A percentile compares a stretch with the other conserved stretches of the same genome.
Evolutionary conservation across 2,113 vertebrate species (phyloP).

Genomic region (Genyomyrus donnyi): DNA sequence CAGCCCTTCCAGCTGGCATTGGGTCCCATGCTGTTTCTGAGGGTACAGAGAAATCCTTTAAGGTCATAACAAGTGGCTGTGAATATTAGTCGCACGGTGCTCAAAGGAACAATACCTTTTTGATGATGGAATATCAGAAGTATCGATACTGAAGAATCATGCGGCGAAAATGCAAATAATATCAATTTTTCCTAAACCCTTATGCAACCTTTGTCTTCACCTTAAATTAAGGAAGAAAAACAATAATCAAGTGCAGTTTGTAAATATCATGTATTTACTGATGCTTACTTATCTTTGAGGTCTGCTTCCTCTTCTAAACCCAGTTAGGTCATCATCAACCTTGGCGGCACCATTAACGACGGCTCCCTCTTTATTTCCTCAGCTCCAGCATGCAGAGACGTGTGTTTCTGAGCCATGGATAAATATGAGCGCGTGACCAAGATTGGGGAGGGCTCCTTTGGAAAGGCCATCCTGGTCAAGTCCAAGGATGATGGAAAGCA

Average conservation of each 20-base stretch:
- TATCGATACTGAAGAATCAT: neutral
- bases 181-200: neutral
- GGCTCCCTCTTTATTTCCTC: neutral
- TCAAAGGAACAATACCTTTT: neutral
- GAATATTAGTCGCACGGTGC: neutral
- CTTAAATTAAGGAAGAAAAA: neutral
- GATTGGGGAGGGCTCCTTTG: conserved; percentile 96
- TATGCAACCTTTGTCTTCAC: neutral
- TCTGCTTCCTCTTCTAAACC: neutral
- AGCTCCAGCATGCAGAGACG: conserved; percentile 61
- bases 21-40: neutral
- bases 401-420: conserved; percentile 71
- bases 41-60: neutral
- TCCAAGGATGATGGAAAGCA: conserved; percentile 78
- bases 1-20: neutral
- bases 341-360: neutral
- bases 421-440: conserved; percentile 85
- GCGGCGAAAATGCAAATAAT: neutral
- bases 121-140: neutral
- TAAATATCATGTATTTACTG: neutral
- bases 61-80: neutral
- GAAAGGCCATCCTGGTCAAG: conserved; percentile 89
- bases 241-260: neutral
- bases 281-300: neutral
- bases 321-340: neutral